Evolutionary conservation across 2,888 invertebrate species (phyloP).

Genomic region (Drosophila mimetica): DNA sequence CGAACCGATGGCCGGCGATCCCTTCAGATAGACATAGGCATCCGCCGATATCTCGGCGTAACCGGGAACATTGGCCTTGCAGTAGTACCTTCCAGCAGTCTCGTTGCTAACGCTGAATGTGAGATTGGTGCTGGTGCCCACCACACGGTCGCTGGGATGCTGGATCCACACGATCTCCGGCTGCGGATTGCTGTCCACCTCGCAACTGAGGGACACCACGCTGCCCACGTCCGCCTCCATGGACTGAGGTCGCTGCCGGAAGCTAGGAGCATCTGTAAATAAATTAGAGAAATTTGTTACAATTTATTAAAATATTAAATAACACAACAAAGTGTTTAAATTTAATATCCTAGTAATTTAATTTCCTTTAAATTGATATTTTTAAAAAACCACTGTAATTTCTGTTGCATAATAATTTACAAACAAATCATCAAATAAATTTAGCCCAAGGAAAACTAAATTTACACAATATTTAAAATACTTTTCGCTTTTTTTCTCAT

Average conservation of each 20-base stretch:
- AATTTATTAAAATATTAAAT: too few species aligned
- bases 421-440: not conserved
- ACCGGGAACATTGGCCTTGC: conserved; percentile 94
- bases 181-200: conserved; percentile 95
- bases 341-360: too few species aligned
- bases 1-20: conserved; percentile 92
- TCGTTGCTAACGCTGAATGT: conserved; percentile 91
- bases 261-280: conserved; percentile 91
- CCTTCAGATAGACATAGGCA: conserved; percentile 92
- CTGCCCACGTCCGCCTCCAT: conserved; percentile 93
- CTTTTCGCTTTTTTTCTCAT: not conserved
- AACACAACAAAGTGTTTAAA: not conserved
- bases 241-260: conserved; percentile 90
- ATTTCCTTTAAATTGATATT: too few species aligned
- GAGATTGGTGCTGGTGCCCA: conserved; percentile 91
- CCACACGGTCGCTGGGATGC: conserved; percentile 90
- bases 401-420: too few species aligned
- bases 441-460: not conserved
- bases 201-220: conserved; percentile 92
- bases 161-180: conserved; percentile 96
- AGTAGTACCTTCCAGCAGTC: conserved; percentile 94
- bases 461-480: not conserved
- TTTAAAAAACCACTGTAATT: too few species aligned
- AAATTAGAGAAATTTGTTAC: not conserved
- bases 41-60: conserved; percentile 94